Percentiles rank a stretch among this genome's conserved stretches.
Conservation (phyloP, 2,888 invertebrate genomes). For the Galerucella nymphaeae region DNA sequence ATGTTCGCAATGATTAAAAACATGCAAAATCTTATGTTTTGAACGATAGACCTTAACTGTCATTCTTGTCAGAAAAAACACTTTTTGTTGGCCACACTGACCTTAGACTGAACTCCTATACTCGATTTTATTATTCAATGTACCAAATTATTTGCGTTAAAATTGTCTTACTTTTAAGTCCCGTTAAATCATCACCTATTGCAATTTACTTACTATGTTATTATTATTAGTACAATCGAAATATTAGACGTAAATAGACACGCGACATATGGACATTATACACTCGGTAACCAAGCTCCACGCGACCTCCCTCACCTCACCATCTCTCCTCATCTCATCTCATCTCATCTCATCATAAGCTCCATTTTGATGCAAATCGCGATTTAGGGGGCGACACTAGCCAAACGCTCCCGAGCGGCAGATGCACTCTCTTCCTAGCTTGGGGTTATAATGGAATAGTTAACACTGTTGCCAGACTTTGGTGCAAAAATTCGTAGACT, state of each 20-base stretch:
- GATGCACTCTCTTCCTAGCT: slow-evolving; percentile 53
- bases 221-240: background rate
- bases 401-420: slow-evolving; percentile 49
- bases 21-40: too few species aligned
- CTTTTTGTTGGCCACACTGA: too few species aligned
- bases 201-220: background rate
- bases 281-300: background rate
- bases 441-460: slow-evolving; percentile 47
- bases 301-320: slow-evolving; percentile 3
- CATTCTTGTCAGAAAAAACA: too few species aligned
- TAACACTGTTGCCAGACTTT: slow-evolving; percentile 22
- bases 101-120: too few species aligned
- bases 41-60: too few species aligned
- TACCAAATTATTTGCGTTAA: background rate
- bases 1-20: too few species aligned
- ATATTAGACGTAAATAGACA: background rate
- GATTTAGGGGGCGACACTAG: slow-evolving; percentile 52
- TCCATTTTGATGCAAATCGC: slow-evolving; percentile 59
- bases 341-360: slow-evolving; percentile 20
- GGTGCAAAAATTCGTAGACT: background rate
- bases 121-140: too few species aligned
- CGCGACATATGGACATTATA: background rate
- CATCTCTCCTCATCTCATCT: slow-evolving; percentile 12
- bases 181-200: background rate
- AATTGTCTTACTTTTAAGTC: background rate